Base-by-base conservation (phyloP, 2,113 vertebrate genomes). In the Gracilinanus agilis region DNA sequence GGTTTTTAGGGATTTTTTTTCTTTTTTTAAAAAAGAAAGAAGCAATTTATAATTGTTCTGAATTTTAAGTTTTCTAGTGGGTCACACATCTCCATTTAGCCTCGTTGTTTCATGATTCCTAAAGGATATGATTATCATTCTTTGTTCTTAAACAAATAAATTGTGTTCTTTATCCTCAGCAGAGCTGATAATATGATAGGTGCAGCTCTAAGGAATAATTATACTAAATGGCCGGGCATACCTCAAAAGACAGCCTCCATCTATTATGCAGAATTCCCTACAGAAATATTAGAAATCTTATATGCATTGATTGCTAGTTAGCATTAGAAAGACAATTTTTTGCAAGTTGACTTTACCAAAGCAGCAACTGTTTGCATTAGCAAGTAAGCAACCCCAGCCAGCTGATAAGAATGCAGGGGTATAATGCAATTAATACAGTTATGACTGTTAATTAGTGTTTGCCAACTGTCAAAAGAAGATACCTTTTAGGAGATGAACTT, bases 361-460 rank as follows among this genome's bases (percentile, higher is more conserved):
- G 97, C 97, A 98, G 97, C 94, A 97, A 98, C 96, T 98, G 97
- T 98, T 98, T 98, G 98, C 98, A 98, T 98, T 98, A 98, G 97
- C 98, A 98, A 98, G 96, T 94, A 98, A 96, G 97, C 96, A 98
- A 97, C 97, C 98, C 96, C 98, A 97, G 97, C 97, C 98, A 97
- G 98, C 98, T 97, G 98, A 98, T 98, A 98, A 98, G 98, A 98
- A 98, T 97, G 97, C 97, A 97, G 96, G 97, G 95, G 97, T 98
- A 97, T 97, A 97, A 98, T 98, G 98, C 98, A 98, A 99, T 98
- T 99, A 98, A 99, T 99, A 98, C 97, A 98, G 98, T 98, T 98
- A 98, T 97, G 98, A 98, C 98, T 98, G 97, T 98, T 99, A 99
- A 99, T 99, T 99, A 98, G 98, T 98, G 98, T 98, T 98, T 98